Base-by-base conservation (phyloP, 1,140 invertebrate species). In the Drosophila repletoides region DNA sequence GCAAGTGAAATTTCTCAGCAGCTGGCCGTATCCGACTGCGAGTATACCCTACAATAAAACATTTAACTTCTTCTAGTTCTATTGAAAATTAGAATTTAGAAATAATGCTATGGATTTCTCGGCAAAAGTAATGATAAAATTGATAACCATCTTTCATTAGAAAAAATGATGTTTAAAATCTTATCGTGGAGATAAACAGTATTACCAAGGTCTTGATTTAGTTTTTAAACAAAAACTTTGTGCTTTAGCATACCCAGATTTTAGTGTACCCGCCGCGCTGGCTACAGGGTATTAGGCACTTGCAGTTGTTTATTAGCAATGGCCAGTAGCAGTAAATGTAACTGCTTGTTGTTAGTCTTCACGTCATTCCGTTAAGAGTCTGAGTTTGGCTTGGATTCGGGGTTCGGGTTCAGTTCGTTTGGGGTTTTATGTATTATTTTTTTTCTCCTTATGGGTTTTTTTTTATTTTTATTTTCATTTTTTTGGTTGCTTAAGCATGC, bases 401-500 rank as follows among this genome's bases (percentile, higher is more conserved):
- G 58, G 36, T 41, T 31, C 26, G 19, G 52, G 52, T 58, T 65
- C 33, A 45, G 21, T 63, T 63, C 24, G 34, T 34, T 45, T 38
- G 19, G 24, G 26, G 15, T 55, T 55, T 55, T 43, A 43, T 41
- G 24, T 41, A 28, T n/a, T 38, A 14, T 33, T 52, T 52, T 52
- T 38, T n/a, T 19, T 2, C 3, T 17, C n/a, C 6, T 10, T 43
- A 41, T 51, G 29, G 17, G 17, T 26, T 22, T 36, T 29, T 26
- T 26, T 63, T 12, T 22, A 40, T 17, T 33, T 3, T 41, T 43
- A 6, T 4, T 56, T 43, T 15, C 14, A 14, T 40, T 19, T 34
- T 26, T 52, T 34, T 21, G 48, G 14, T 63, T 68, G 63, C 59
- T 76, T 61, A 76, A 81, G 77, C 76, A 83, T 73, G 77, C 76